Base-by-base conservation (phyloP, 2,797 vertebrate species). In the Propithecus deckenii region DNA sequence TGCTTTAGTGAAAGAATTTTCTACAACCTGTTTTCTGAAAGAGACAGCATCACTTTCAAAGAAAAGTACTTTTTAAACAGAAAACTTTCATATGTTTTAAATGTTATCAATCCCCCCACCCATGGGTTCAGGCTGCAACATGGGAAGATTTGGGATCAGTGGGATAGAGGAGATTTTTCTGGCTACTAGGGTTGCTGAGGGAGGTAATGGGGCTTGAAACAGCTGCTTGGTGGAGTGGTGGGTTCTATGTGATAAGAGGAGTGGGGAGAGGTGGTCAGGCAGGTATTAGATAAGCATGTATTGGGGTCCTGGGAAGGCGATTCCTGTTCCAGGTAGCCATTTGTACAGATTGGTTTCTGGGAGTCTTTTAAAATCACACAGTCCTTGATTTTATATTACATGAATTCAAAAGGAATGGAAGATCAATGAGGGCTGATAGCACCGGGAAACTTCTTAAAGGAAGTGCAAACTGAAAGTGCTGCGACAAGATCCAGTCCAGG, bases 1-100 rank as follows among this genome's bases (percentile, higher is more conserved):
- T 94, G 48, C 85, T 59, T 94, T 94, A 95, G 85, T 67, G 50
- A 85, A 95, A 93, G 46, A 96, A 97, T 96, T 85, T 63, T 86
- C 86, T 91, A 90, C 63, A 59, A 93, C 92, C 41, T 81, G 46
- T 87, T 93, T 97, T 95, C 78, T 79, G 55, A 91, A 95, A 86
- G 28, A 96, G 46, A 96, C 14, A 86, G 23, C 57, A 95, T 81
- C 61, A 25, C 22, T 96, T 96, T 91, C 38, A 94, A 92, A 93
- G 30, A 14, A 88, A 76, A 61, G 41, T 76, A 23, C 2, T 80
- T 96, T 87, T 86, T 74, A 92, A 97, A 35, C 5, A 75, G 30
- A 96, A 59, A 92, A 63, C 23, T 96, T 93, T 91, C 23, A 96
- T 72, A 32, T 74, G 18, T 90, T 96, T 96, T 25, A 85, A 85